Evolutionary conservation across 2,113 vertebrate species (phyloP), one percentile per base, ranked within the genome.

Genomic region (Siniperca chuatsi): DNA sequence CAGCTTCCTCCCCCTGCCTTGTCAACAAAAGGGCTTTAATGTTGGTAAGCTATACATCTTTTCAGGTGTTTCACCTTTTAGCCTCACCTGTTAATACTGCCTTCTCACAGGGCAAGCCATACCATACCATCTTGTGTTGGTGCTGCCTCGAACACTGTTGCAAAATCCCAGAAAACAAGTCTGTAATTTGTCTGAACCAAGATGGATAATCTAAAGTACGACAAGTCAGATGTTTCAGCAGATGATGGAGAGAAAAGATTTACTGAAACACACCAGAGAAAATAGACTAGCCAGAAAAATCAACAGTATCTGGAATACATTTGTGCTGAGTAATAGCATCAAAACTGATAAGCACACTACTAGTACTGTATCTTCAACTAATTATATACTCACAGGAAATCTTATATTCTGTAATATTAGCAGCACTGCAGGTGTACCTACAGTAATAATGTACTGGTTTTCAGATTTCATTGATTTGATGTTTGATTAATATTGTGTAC

Each of bases 1-100:
- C 72, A 77, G 77, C 67, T 73, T 48, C 44, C 25, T n/a, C 16
- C 18, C 15, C 8, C 66, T 1, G 37, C 67, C 67, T 50, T 21
- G 77, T 60, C 74, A 66, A 50, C 68, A 15, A 79, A 82, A 85
- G 79, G 70, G 75, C 79, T 82, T 75, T 40, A 23, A 77, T n/a
- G 29, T 23, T n/a, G 29, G 25, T 75, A 23, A 55, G 48, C 81
- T 55, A 6, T 0, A 25, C 67, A 42, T 48, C 25, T 29, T 6
- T 15, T 15, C 65, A 61, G 68, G 62, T 69, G 60, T 78, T 33
- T 69, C 73, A 74, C 73, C 82, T 69, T 25, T 52, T n/a, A 52
- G 48, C 74, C 82, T 81, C 82, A 52, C 76, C 66, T 75, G 21
- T 60, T 78, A 46, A 37, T 15, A 48, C 78, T 84, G 78, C 78